Percentiles rank a stretch among this genome's conserved stretches.
Conservation (phyloP, 2,888 invertebrate genomes). For the Cybosia mesomella region DNA sequence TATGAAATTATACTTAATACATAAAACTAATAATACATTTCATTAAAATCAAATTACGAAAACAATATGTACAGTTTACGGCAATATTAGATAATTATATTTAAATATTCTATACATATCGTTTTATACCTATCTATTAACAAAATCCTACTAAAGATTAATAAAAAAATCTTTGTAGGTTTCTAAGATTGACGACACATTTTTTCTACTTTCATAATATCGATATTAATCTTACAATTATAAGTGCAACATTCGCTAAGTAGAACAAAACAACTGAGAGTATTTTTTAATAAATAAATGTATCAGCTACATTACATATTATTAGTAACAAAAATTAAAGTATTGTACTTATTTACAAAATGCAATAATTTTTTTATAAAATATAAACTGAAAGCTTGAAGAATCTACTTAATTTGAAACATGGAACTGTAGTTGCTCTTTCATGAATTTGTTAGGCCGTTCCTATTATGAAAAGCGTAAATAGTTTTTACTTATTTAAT, state of each 20-base stretch:
- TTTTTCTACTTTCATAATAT: slow-evolving; percentile 81
- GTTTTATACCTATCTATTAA: slow-evolving; percentile 84
- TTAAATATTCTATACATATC: slow-evolving; percentile 82
- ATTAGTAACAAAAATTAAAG: slow-evolving; percentile 66
- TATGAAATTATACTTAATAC: slow-evolving; percentile 71
- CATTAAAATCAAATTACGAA: slow-evolving; percentile 80
- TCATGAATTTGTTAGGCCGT: slow-evolving; percentile 39
- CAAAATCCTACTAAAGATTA: slow-evolving; percentile 79
- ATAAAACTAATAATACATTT: slow-evolving; percentile 83
- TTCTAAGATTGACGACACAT: slow-evolving; percentile 82
- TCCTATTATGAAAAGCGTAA: slow-evolving; percentile 36
- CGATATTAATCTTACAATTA: slow-evolving; percentile 80
- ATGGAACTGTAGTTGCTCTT: slow-evolving; percentile 42
- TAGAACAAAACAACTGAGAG: slow-evolving; percentile 82
- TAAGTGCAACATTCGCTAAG: slow-evolving; percentile 84
- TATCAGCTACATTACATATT: slow-evolving; percentile 72
- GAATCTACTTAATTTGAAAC: slow-evolving; percentile 55
- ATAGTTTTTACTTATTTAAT: slow-evolving; percentile 31
- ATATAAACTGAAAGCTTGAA: slow-evolving; percentile 49
- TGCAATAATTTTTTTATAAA: slow-evolving; percentile 78
- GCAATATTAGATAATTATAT: slow-evolving; percentile 66
- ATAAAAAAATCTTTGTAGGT: slow-evolving; percentile 78
- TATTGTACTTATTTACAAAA: slow-evolving; percentile 86
- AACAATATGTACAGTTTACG: slow-evolving; percentile 85
- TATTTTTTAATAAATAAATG: slow-evolving; percentile 83